Base-by-base conservation (phyloP, 2,797 vertebrate genomes). In the Thunnus albacares region DNA sequence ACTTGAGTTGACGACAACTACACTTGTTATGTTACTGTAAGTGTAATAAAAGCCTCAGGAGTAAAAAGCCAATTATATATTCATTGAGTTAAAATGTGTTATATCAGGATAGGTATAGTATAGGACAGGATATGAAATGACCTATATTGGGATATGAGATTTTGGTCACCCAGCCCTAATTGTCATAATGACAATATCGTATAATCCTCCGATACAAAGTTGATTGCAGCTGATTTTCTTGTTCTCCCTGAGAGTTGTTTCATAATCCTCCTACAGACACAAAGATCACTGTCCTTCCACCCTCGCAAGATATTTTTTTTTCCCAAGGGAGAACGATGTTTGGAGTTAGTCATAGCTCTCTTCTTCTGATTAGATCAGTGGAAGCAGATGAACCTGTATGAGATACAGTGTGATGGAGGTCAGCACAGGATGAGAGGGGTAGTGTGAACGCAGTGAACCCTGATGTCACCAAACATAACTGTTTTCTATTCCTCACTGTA, bases 191-290 rank as follows among this genome's bases (percentile, higher is more conserved):
- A 5, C 52, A 14, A 72, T 60, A 62, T 13, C 4, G 7, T 51
- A 20, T 51, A 79, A 59, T 65, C 11, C 22, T 63, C 35, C 1
- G 1, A 30, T 43, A 14, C 17, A 5, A 20, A 28, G 7, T 38
- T 68, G 63, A 51, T 64, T 67, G 51, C 68, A 73, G 68, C 38
- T 30, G 30, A 72, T 70, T 70, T 61, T 77, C 49, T 52, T 22
- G 28, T 51, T 53, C 64, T 83, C 33, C 38, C 30, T 61, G 57
- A 47, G 71, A 74, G 24, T 65, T 26, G 80, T 89, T 89, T 85
- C 73, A 86, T 89, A 91, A 92, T 77, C 81, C 75, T 33, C 89
- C 91, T 82, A 80, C 87, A 81, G 71, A 77, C 74, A 68, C 77
- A 75, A 77, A 84, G 61, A 73, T 74, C 35, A 8, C 73, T 81